These are phyloP conservation scores for Lithobates sylvaticus DNA, from an alignment of 2,797 vertebrate genomes.

Conservation along the genomic window DNA sequence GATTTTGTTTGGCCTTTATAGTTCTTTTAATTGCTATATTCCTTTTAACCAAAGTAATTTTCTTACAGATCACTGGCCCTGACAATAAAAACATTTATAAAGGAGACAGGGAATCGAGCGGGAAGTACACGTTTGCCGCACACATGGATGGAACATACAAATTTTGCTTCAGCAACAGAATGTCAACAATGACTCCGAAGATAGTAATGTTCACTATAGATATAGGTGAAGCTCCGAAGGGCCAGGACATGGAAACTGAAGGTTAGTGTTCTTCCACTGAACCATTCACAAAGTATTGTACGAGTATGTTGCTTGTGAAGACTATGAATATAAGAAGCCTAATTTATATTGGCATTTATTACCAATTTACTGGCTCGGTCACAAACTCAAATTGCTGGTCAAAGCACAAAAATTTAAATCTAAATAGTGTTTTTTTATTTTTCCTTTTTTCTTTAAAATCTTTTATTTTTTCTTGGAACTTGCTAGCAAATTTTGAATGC, in stretches of 20 bases:
- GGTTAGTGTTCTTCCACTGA: conserved; percentile 76
- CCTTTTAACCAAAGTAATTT: background rate
- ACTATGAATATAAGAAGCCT: too few species aligned
- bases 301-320: too few species aligned
- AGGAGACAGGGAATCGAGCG: conserved; percentile 95
- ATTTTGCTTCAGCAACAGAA: conserved; percentile 99
- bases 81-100: conserved; percentile 97
- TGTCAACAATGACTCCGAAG: conserved; percentile 99
- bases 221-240: conserved; percentile 95
- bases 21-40: too few species aligned
- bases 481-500: too few species aligned
- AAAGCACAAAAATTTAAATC: too few species aligned
- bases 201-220: conserved; percentile 99
- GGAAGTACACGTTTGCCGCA: conserved; percentile 96
- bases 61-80: conserved; percentile 91
- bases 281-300: background rate
- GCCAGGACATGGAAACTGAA: conserved; percentile 98
- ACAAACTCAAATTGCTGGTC: too few species aligned
- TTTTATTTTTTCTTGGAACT: too few species aligned
- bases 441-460: too few species aligned
- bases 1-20: too few species aligned
- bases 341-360: too few species aligned
- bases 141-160: conserved; percentile 98
- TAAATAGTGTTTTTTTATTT: too few species aligned
- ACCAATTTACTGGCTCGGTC: too few species aligned